phyloP scores from a whole-genome alignment of 2,888 invertebrate species.

The Mimumesa dahlbomi region DNA sequence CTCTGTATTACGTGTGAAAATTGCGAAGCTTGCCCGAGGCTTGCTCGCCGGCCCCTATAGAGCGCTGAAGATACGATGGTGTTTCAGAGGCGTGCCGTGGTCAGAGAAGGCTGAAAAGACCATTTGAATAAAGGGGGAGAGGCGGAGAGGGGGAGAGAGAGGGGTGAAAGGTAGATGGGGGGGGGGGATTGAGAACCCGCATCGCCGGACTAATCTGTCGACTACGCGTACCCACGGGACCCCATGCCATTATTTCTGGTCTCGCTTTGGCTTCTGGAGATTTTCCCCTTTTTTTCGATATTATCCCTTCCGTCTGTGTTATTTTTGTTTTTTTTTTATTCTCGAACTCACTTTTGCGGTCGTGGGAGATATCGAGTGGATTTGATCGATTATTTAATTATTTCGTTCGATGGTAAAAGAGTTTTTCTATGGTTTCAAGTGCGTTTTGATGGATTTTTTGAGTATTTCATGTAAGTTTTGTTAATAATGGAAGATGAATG shows the following conservation, averaged over 20 bases:
- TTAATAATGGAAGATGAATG: too few species aligned
- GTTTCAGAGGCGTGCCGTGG: background rate
- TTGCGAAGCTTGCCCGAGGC: slow-evolving; percentile 33
- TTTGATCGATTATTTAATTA: too few species aligned
- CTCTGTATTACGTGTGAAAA: slow-evolving; percentile 40
- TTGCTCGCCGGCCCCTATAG: slow-evolving; percentile 1
- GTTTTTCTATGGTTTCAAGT: too few species aligned
- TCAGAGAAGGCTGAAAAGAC: background rate
- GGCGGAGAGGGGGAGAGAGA: too few species aligned
- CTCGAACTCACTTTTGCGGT: too few species aligned
- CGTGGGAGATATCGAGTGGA: too few species aligned
- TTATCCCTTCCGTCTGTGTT: background rate
- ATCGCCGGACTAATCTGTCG: background rate
- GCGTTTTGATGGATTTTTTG: too few species aligned
- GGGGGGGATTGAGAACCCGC: background rate
- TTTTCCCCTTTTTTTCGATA: background rate
- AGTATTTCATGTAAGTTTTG: too few species aligned
- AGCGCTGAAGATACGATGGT: slow-evolving; percentile 6
- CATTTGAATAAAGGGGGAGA: background rate
- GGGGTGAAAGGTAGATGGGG: too few species aligned
- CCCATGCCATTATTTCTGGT: too few species aligned
- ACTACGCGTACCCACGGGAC: background rate
- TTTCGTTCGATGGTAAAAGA: too few species aligned
- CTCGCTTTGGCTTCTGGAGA: background rate
- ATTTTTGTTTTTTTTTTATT: too few species aligned